Percentiles rank a stretch among this genome's conserved stretches.
Conservation (phyloP, 2,888 invertebrate species). For the Agonopterix arenella region DNA sequence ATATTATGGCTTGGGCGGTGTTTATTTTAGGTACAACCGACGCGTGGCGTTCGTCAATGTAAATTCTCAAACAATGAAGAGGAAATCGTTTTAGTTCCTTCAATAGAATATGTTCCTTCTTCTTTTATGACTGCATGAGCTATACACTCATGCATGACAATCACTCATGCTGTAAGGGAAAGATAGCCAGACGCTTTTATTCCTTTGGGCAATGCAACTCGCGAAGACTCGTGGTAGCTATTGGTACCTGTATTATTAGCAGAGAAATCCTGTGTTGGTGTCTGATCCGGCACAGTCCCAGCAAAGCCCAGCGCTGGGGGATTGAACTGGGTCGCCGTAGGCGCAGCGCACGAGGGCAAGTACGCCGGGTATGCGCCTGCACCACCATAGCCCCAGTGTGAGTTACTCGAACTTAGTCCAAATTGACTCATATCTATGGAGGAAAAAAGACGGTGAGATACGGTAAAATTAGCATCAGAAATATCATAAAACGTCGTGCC, state of each 20-base stretch:
- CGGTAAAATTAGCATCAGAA: background rate
- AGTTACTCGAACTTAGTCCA: constrained; percentile 88
- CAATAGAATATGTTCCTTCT: too few species aligned
- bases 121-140: too few species aligned
- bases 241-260: constrained; percentile 73
- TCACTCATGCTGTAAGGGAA: too few species aligned
- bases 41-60: too few species aligned
- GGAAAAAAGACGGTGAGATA: background rate
- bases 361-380: constrained; percentile 92
- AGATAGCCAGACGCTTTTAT: too few species aligned
- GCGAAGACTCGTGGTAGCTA: background rate
- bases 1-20: constrained; percentile 2
- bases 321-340: constrained; percentile 82
- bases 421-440: constrained; percentile 89
- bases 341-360: constrained; percentile 87
- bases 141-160: too few species aligned
- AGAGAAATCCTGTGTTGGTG: constrained; percentile 75
- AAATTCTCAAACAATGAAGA: too few species aligned
- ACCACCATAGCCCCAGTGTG: constrained; percentile 92
- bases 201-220: too few species aligned
- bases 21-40: constrained; percentile 3
- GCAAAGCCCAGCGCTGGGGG: constrained; percentile 85
- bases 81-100: too few species aligned
- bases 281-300: constrained; percentile 82
- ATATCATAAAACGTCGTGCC: background rate